Evolutionary conservation across 2,113 vertebrate genomes (phyloP).

Genomic region (Candoia aspera): DNA sequence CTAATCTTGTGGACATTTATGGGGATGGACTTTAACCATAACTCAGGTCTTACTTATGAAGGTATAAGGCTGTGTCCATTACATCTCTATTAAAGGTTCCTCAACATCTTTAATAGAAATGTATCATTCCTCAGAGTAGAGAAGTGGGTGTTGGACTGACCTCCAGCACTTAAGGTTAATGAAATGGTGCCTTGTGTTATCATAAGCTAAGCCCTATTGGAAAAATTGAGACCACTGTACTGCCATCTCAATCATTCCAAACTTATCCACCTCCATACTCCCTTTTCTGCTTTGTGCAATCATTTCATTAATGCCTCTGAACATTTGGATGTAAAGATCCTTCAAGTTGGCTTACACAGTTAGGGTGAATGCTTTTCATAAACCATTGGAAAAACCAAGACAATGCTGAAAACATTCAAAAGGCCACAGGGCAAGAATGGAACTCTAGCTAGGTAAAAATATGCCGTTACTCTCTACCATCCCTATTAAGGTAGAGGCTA

Average conservation of each 20-base stretch:
- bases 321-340: not conserved
- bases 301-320: too few relatives aligned
- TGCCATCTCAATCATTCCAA: not conserved
- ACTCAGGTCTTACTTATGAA: too few relatives aligned
- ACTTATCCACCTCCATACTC: too few relatives aligned
- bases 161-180: too few relatives aligned
- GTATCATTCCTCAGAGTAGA: not conserved
- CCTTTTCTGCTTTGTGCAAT: too few relatives aligned
- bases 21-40: too few relatives aligned
- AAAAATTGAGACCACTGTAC: not conserved
- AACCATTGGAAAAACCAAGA: not conserved
- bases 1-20: too few relatives aligned
- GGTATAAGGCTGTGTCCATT: too few relatives aligned
- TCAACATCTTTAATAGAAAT: not conserved
- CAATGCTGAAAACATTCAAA: not conserved
- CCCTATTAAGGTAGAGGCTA: not conserved
- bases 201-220: not conserved
- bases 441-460: not conserved
- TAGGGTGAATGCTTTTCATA: too few relatives aligned
- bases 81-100: not conserved
- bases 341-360: not conserved
- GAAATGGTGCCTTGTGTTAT: not conserved
- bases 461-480: not conserved
- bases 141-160: too few relatives aligned
- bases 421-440: not conserved